A percentile compares a stretch with the other conserved stretches of the same genome.
phyloP scores from a whole-genome alignment of 1,140 invertebrate genomes.

The Drosophila miranda region DNA sequence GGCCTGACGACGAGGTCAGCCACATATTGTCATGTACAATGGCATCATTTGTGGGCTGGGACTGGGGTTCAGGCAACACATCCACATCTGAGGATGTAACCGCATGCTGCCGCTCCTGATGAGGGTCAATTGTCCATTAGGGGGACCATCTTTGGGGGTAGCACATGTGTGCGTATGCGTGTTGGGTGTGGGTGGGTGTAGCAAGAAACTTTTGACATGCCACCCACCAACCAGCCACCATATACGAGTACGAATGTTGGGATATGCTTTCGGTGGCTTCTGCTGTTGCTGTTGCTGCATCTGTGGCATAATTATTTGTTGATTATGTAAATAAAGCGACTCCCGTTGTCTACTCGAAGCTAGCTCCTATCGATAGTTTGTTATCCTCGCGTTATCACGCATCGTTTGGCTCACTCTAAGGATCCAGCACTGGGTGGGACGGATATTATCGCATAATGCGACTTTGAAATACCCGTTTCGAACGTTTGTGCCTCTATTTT shows the following conservation, averaged over 20 bases:
- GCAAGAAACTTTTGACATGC: conserved; percentile 65
- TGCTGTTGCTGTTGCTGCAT: conserved; percentile 33
- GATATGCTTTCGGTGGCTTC: conserved; percentile 4
- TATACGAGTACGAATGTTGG: no score
- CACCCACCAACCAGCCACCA: conserved; percentile 8
- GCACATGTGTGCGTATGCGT: conserved; percentile 21
- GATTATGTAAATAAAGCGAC: conserved; percentile 69
- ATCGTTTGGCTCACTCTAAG: neutral
- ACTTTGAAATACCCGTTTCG: no score
- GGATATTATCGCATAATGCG: no score
- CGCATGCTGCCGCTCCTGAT: conserved; percentile 72
- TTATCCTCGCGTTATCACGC: conserved; percentile 17
- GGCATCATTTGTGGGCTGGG: conserved; percentile 72
- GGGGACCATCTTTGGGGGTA: conserved; percentile 10
- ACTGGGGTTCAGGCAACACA: conserved; percentile 37
- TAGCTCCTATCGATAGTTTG: conserved; percentile 59
- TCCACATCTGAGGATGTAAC: conserved; percentile 67
- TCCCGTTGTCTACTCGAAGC: no score
- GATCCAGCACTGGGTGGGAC: no score
- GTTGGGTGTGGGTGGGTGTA: conserved; percentile 24
- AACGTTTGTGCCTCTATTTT: no score
- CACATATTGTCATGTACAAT: conserved; percentile 79
- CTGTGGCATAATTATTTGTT: conserved; percentile 78
- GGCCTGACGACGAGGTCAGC: conserved; percentile 31
- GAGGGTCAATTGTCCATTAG: conserved; percentile 80